phyloP scores from a whole-genome alignment of 2,113 vertebrate genomes.

The Grus americana region DNA sequence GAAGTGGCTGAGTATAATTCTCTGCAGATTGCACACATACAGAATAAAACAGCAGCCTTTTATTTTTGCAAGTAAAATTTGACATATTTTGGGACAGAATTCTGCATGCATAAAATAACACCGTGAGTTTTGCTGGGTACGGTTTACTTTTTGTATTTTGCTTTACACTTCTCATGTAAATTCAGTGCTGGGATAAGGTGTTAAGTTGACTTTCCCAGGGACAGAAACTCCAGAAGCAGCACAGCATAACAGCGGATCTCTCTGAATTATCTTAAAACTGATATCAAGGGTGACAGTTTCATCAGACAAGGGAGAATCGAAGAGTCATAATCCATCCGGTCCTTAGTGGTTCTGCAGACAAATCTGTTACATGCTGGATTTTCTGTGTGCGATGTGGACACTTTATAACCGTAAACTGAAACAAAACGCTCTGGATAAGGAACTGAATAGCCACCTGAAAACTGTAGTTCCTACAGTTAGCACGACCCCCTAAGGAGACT shows the following conservation, averaged over 20 bases:
- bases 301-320: not conserved
- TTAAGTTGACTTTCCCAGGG: not conserved
- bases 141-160: slow-evolving; percentile 51
- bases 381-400: not conserved
- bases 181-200: slow-evolving; percentile 17
- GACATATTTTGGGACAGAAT: slow-evolving; percentile 73
- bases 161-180: slow-evolving; percentile 45
- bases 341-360: not conserved
- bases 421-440: not conserved
- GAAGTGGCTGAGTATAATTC: slow-evolving; percentile 61
- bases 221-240: slow-evolving; percentile 17
- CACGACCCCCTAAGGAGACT: not conserved
- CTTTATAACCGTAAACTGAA: not conserved
- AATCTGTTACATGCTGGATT: not conserved
- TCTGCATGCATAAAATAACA: slow-evolving; percentile 70
- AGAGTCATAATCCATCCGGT: not conserved
- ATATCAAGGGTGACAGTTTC: not conserved
- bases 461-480: not conserved
- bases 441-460: not conserved
- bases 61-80: slow-evolving; percentile 79
- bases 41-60: slow-evolving; percentile 74
- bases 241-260: not conserved
- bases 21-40: slow-evolving; percentile 65
- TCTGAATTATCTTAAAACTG: slow-evolving; percentile 1
- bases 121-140: slow-evolving; percentile 53